phyloP scores from a whole-genome alignment of 2,797 vertebrate species.

The Ptychadena robeensis region DNA sequence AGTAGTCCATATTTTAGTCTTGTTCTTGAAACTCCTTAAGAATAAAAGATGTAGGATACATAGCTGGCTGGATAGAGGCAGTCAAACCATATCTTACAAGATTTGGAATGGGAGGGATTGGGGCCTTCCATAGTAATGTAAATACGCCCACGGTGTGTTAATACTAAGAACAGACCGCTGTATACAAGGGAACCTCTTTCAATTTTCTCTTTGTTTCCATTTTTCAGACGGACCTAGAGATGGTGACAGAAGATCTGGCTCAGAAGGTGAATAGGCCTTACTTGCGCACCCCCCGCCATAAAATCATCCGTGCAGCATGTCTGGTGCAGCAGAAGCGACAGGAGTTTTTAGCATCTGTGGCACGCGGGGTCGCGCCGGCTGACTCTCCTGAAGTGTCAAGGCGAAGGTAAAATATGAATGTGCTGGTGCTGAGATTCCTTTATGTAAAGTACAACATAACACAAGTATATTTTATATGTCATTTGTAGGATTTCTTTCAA shows the following conservation, averaged over 20 bases:
- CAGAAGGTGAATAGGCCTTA: constrained; percentile 99
- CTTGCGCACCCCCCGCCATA: constrained; percentile 94
- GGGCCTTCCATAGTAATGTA: too few species aligned
- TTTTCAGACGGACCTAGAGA: constrained; percentile 93
- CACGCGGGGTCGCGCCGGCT: constrained; percentile 94
- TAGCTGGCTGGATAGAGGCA: too few species aligned
- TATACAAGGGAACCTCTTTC: too few species aligned
- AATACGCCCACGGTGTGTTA: too few species aligned
- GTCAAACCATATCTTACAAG: too few species aligned
- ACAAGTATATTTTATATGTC: too few species aligned
- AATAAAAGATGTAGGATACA: too few species aligned
- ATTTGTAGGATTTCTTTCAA: too few species aligned
- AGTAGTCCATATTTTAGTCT: too few species aligned
- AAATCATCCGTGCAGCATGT: constrained; percentile 95
- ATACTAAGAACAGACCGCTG: too few species aligned
- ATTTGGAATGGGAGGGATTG: too few species aligned
- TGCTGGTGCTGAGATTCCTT: background rate
- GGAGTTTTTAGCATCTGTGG: constrained; percentile 96
- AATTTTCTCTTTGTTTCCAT: background rate
- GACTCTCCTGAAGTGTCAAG: constrained; percentile 94
- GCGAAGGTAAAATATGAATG: constrained; percentile 81
- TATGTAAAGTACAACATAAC: background rate
- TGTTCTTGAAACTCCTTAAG: too few species aligned
- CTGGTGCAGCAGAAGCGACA: constrained; percentile 97
- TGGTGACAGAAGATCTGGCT: constrained; percentile 97